phyloP scores from a whole-genome alignment of 2,113 vertebrate species.

The Leiothrix lutea region DNA sequence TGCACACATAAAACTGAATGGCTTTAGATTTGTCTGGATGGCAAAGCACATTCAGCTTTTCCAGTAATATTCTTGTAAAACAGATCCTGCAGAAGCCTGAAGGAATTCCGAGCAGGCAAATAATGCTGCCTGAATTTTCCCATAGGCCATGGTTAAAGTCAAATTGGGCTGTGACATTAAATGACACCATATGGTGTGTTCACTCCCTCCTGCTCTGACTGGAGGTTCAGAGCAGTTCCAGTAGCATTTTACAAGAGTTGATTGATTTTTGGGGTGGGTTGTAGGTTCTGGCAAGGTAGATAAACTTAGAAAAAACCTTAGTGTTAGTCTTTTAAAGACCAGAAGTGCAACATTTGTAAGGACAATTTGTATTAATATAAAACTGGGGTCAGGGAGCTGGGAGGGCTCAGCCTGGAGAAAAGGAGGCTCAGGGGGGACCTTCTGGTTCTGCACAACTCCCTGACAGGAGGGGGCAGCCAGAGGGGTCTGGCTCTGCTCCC shows the following conservation, averaged over 20 bases:
- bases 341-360: not conserved
- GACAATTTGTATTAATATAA: not conserved
- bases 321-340: not conserved
- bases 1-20: not conserved
- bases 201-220: not conserved
- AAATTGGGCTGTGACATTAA: not conserved
- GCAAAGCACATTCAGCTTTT: not conserved
- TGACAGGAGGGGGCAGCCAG: not conserved
- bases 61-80: not conserved
- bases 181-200: not conserved
- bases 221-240: not conserved
- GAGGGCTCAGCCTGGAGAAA: not conserved
- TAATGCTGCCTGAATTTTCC: not conserved
- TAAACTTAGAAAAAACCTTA: not conserved
- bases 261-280: not conserved
- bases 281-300: not conserved
- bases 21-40: not conserved
- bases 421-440: not conserved
- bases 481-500: fast-evolving
- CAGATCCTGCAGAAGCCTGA: not conserved
- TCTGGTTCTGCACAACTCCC: not conserved
- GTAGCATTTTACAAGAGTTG: not conserved
- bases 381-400: not conserved
- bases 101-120: not conserved
- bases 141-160: not conserved